phyloP scores from a whole-genome alignment of 2,888 invertebrate genomes.

The Phanerotoma sp. region DNA sequence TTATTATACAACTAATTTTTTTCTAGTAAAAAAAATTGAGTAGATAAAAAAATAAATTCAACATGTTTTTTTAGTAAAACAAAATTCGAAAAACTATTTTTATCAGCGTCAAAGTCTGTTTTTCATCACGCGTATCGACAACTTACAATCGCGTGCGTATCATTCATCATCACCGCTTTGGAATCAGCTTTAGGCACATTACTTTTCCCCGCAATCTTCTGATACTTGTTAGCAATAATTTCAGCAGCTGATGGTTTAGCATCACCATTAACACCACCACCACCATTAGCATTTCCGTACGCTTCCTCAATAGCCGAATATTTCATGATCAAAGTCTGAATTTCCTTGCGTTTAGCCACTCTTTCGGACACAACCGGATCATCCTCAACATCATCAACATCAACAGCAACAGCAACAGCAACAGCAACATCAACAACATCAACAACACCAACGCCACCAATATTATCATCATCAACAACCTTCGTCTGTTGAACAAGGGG shows the following conservation, averaged over 20 bases:
- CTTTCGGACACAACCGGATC: constrained; percentile 66
- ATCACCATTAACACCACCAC: constrained; percentile 56
- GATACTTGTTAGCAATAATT: constrained; percentile 55
- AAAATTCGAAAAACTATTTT: background rate
- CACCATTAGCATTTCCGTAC: constrained; percentile 61
- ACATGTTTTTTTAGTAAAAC: too few species aligned
- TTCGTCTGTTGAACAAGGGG: too few species aligned
- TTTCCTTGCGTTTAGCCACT: constrained; percentile 80
- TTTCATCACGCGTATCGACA: constrained; percentile 24
- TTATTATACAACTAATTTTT: constrained; percentile 30
- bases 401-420: constrained; percentile 52
- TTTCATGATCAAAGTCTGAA: constrained; percentile 78
- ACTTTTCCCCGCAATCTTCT: constrained; percentile 36
- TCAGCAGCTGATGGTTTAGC: constrained; percentile 41
- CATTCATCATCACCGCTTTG: constrained; percentile 16
- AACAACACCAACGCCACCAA: too few species aligned
- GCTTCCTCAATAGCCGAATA: constrained; percentile 78
- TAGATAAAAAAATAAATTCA: too few species aligned
- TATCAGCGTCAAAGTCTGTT: constrained; percentile 6
- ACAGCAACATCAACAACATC: constrained; percentile 29
- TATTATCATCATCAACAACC: too few species aligned
- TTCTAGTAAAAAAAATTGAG: background rate
- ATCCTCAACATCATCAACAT: constrained; percentile 53
- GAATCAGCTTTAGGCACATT: constrained; percentile 26
- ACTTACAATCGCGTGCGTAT: constrained; percentile 42